These are phyloP conservation scores for Tarsius wallacei DNA, from an alignment of 2,797 vertebrate genomes.

Conservation along the genomic window DNA sequence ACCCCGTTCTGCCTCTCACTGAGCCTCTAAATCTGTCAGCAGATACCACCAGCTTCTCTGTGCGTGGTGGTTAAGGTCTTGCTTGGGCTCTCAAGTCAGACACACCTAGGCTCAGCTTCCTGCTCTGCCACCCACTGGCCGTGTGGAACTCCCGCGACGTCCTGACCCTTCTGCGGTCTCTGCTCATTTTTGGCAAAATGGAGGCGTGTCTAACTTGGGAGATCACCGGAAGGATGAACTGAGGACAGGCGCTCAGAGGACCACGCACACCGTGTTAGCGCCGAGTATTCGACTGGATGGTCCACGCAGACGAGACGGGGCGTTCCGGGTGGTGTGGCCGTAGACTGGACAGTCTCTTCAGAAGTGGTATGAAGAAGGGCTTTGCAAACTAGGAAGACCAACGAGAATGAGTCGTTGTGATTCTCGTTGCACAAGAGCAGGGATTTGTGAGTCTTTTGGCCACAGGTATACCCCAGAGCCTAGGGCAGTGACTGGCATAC, in stretches of 20 bases:
- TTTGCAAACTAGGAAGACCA: not conserved
- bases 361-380: not conserved
- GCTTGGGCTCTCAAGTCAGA: not conserved
- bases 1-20: not conserved
- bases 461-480: not conserved
- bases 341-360: no score
- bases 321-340: no score
- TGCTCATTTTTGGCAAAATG: not conserved
- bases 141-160: not conserved
- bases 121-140: not conserved
- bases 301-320: not conserved
- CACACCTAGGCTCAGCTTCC: not conserved
- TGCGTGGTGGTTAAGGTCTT: not conserved
- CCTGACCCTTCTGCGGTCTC: not conserved
- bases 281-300: not conserved
- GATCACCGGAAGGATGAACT: not conserved
- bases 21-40: not conserved
- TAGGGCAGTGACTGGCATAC: not conserved
- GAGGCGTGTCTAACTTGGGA: not conserved
- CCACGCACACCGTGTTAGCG: rapidly evolving
- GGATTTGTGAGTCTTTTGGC: not conserved
- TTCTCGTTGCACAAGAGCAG: not conserved
- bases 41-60: not conserved
- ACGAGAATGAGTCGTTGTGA: not conserved
- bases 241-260: not conserved